Base-by-base conservation (phyloP, 1,140 invertebrate genomes). In the Drosophila azteca region DNA sequence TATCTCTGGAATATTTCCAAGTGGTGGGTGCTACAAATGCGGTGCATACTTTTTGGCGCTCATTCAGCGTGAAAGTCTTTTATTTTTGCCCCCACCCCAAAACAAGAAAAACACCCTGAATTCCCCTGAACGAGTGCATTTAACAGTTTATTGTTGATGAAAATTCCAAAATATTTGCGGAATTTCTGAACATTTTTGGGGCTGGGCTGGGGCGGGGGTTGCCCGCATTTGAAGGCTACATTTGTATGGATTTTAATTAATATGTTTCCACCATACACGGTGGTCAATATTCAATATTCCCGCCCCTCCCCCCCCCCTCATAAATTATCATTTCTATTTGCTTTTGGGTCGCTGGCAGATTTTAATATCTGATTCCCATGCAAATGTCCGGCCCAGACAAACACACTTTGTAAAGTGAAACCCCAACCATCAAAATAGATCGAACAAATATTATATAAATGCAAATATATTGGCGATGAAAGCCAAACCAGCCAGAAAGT, bases 401-500 rank as follows among this genome's bases (percentile, higher is more conserved):
- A 69, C 65, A 58, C 68, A 50, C n/a, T 9, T 24, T 50, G 66
- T 31, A 69, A 35, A 58, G 52, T 39, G 66, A 69, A 50, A 69
- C 65, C 15, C 26, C 2, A 39, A 5, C 35, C 35, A 50, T 44
- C 54, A 49, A 44, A 66, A 82, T 39, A 39, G 0, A 39, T 39
- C 35, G 11, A 70, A 70, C 35, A 58, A 69, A 69, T 77, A 61
- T 60, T 60, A 41, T 51, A 69, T 61, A 55, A 54, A 74, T 64
- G 26, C 41, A 51, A 63, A 67, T 73, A 58, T 69, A 58, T 74
- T 63, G 53, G 61, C 35, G 62, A 60, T 22, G 9, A 66, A 54
- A 75, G 22, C 49, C 53, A 48, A 76, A 76, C 48, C 53, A 43
- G 35, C 11, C 64, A 24, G 26, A 57, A 69, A 69, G 67, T 69